Conservation (phyloP, 64 coral and sea anemone genomes). For the Porites lutea region DNA sequence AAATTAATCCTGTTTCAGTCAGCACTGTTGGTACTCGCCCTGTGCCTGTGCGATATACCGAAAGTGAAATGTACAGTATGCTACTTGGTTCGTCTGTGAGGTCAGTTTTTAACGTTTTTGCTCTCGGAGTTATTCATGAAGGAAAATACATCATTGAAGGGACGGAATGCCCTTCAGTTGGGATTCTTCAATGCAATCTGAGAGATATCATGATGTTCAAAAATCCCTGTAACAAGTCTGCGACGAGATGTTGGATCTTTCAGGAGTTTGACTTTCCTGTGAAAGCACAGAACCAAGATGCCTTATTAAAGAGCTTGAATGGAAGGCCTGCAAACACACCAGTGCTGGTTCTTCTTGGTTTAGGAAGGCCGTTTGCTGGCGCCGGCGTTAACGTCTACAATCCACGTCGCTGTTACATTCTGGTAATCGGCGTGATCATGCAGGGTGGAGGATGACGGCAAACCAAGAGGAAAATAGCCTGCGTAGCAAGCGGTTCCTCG, state of each 20-base stretch:
- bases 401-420: slow-evolving; percentile 17
- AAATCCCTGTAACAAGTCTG: not conserved
- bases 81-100: not conserved
- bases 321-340: not conserved
- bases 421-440: slow-evolving; percentile 12
- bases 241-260: not conserved
- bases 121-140: not conserved
- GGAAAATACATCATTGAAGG: not conserved
- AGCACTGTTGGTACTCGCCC: too few relatives aligned
- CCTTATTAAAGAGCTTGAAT: not conserved
- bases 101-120: not conserved
- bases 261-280: not conserved
- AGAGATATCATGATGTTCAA: not conserved
- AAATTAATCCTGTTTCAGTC: not conserved
- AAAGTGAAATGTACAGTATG: not conserved
- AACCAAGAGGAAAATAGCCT: too few relatives aligned
- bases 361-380: not conserved
- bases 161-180: slow-evolving; percentile 2
- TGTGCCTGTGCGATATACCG: too few relatives aligned
- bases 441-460: too few relatives aligned
- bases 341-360: slow-evolving; percentile 17
- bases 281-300: not conserved
- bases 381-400: not conserved
- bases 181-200: not conserved
- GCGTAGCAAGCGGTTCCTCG: too few relatives aligned